Evolutionary conservation across 2,113 vertebrate genomes (phyloP).

Genomic region (western clawed frog (Xenopus tropicalis)): DNA sequence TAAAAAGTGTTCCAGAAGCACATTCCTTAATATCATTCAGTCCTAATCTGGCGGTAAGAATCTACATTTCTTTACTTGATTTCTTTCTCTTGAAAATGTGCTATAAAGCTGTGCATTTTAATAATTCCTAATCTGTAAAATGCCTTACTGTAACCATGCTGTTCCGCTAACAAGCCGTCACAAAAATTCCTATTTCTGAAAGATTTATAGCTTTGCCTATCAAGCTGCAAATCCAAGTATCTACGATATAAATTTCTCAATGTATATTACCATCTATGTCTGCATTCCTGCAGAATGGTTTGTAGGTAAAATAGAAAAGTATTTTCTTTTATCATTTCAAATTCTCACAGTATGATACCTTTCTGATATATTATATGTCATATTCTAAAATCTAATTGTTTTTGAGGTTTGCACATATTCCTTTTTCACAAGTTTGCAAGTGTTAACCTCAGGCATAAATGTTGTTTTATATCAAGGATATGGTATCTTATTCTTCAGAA

Average conservation of each 20-base stretch:
- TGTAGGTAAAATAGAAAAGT: not conserved
- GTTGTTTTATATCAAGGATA: not conserved
- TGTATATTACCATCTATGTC: not conserved
- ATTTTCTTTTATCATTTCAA: not conserved
- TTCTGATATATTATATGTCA: not conserved
- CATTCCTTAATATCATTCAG: too few species aligned
- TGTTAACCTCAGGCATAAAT: not conserved
- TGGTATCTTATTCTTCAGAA: not conserved
- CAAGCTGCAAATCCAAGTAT: not conserved
- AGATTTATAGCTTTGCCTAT: not conserved
- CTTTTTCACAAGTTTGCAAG: not conserved
- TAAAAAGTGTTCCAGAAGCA: too few species aligned
- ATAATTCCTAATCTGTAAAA: not conserved
- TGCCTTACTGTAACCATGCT: not conserved
- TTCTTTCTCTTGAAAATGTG: too few species aligned
- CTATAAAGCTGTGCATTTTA: not conserved
- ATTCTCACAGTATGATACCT: not conserved
- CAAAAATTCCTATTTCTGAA: not conserved
- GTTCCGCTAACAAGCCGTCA: not conserved
- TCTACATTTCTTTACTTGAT: too few species aligned
- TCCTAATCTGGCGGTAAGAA: too few species aligned
- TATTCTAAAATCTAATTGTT: not conserved
- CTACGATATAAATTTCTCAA: not conserved
- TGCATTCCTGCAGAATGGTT: not conserved
- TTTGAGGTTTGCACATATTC: not conserved